These are phyloP conservation scores for Halocynthia roretzi DNA, from an alignment of 23 tunicate genomes.

Conservation along the genomic window DNA sequence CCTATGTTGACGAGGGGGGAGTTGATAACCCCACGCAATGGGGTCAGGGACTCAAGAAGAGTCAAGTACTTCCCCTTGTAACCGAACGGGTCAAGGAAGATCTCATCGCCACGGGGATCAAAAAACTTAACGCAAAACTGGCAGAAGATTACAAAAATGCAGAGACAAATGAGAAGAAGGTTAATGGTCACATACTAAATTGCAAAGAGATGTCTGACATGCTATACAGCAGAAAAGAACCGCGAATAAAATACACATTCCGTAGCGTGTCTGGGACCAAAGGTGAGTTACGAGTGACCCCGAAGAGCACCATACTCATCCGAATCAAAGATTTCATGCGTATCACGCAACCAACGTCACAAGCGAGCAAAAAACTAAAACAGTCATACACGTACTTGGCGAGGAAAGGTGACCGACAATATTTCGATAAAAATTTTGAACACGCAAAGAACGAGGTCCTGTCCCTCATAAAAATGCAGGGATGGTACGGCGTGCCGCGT, in stretches of 20 bases:
- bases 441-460: slow-evolving; percentile 11
- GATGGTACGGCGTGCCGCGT: slow-evolving; percentile 63
- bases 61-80: background rate
- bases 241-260: slow-evolving; percentile 9
- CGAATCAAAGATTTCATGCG: background rate
- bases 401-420: background rate
- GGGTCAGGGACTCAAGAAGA: background rate
- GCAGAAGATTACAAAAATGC: background rate
- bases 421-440: slow-evolving; percentile 14
- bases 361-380: background rate
- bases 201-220: slow-evolving; percentile 3
- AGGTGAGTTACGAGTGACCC: background rate
- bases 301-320: background rate
- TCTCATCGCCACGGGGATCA: background rate
- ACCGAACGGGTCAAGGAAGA: background rate
- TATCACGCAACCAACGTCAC: background rate
- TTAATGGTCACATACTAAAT: background rate
- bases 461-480: slow-evolving; percentile 36
- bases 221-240: background rate
- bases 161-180: background rate
- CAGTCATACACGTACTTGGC: background rate
- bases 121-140: background rate
- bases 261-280: slow-evolving; percentile 10
- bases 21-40: background rate
- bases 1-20: background rate